phyloP scores from a whole-genome alignment of 2,113 vertebrate species.

The Glareola pratincola region DNA sequence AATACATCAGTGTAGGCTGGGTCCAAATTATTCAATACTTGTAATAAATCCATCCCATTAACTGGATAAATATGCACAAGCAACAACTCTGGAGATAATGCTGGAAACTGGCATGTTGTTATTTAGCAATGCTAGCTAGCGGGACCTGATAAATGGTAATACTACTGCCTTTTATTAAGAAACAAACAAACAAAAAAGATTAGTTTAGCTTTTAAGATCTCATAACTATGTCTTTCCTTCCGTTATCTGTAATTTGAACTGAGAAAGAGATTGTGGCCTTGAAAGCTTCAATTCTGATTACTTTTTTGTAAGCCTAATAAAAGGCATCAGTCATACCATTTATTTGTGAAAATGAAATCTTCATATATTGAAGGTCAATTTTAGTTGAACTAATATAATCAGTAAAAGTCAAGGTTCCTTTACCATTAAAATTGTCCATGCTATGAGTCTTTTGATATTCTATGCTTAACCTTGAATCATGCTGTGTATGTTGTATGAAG shows the following conservation, averaged over 20 bases:
- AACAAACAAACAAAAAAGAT: slow-evolving; percentile 39
- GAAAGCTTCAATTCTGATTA: slow-evolving; percentile 65
- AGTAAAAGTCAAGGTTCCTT: slow-evolving; percentile 72
- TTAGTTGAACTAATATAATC: slow-evolving; percentile 71
- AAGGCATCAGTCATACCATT: slow-evolving; percentile 51
- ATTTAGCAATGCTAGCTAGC: background rate
- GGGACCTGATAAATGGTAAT: slow-evolving; percentile 10
- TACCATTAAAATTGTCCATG: slow-evolving; percentile 66
- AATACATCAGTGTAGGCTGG: slow-evolving; percentile 63
- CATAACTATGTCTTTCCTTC: slow-evolving; percentile 15
- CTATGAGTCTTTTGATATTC: slow-evolving; percentile 63
- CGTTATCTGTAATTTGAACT: slow-evolving; percentile 51
- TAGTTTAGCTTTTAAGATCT: slow-evolving; percentile 40
- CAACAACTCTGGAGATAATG: slow-evolving; percentile 55
- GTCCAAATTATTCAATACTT: slow-evolving; percentile 70
- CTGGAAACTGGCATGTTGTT: slow-evolving; percentile 42
- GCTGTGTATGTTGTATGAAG: slow-evolving; percentile 7
- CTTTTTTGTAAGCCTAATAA: slow-evolving; percentile 69
- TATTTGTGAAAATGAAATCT: slow-evolving; percentile 71
- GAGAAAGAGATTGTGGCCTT: slow-evolving; percentile 58
- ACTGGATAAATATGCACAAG: slow-evolving; percentile 66
- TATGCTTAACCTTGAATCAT: slow-evolving; percentile 70
- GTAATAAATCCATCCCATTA: slow-evolving; percentile 76
- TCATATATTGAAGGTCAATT: slow-evolving; percentile 73
- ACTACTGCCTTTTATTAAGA: background rate